These are phyloP conservation scores for Lepus americanus DNA, from an alignment of 2,113 vertebrate species.

Conservation along the genomic window DNA sequence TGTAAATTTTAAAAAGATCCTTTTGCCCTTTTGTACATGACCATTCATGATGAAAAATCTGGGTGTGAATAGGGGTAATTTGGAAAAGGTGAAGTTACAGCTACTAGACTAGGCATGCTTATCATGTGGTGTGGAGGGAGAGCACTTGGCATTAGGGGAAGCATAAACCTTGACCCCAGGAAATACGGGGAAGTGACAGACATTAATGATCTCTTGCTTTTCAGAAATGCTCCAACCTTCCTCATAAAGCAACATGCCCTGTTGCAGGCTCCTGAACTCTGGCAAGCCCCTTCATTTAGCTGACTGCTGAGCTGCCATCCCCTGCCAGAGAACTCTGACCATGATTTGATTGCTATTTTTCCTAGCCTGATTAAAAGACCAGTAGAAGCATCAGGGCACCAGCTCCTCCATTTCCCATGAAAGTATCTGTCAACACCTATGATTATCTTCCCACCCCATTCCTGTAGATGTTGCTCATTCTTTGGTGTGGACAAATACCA, in stretches of 20 bases:
- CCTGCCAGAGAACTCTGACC: neutral
- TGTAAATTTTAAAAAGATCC: neutral
- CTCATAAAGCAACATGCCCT: neutral
- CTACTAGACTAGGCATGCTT: neutral
- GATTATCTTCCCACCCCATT: neutral
- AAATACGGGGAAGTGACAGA: neutral
- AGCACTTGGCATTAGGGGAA: neutral
- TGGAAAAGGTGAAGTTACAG: neutral
- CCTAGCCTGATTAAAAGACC: neutral
- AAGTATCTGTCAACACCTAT: neutral
- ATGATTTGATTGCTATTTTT: neutral
- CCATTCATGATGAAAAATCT: neutral
- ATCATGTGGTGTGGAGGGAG: neutral
- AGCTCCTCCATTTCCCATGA: neutral
- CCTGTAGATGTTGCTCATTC: neutral
- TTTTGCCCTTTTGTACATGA: neutral
- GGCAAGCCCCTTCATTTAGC: neutral
- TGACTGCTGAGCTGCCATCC: neutral
- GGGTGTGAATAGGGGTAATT: neutral
- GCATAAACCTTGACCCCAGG: neutral
- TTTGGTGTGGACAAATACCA: neutral
- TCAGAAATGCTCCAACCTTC: neutral
- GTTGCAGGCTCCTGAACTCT: neutral
- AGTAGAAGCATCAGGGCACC: neutral
- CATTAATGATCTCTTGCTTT: neutral